Evolutionary conservation across 2,113 vertebrate genomes (phyloP).

Genomic region (Ploceus nigricollis): DNA sequence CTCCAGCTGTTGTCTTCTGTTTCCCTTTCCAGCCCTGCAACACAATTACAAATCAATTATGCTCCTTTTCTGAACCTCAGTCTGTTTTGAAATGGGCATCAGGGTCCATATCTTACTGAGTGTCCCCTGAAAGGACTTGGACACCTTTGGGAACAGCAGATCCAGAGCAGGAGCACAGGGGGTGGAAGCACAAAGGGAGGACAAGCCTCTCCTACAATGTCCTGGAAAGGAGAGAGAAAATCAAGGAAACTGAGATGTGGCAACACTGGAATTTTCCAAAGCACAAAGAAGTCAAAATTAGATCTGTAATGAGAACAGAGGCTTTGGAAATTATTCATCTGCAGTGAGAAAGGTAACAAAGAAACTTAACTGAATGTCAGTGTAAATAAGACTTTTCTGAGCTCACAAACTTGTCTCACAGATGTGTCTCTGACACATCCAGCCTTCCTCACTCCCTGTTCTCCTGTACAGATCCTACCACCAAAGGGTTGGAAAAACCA

Average conservation of each 20-base stretch:
- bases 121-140: not conserved
- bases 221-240: not conserved
- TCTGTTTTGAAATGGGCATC: not conserved
- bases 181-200: not conserved
- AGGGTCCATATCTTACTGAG: not conserved
- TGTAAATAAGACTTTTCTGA: not conserved
- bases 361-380: not conserved
- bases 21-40: not conserved
- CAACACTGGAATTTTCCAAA: not conserved
- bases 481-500: not conserved
- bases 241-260: not conserved
- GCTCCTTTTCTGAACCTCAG: not conserved
- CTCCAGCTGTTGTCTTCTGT: not conserved
- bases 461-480: too few species aligned
- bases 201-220: fast-evolving
- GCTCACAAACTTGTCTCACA: not conserved
- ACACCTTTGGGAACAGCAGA: not conserved
- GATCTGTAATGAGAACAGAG: not conserved
- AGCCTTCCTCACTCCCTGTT: not conserved
- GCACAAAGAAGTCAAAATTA: not conserved
- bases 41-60: not conserved
- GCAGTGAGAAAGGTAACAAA: not conserved
- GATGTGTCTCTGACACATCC: not conserved
- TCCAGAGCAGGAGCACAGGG: not conserved
- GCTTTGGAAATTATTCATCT: slow-evolving; percentile 2